A percentile compares a stretch with the other conserved stretches of the same genome.
phyloP scores from a whole-genome alignment of 2,113 vertebrate species.

The Channa argus region DNA sequence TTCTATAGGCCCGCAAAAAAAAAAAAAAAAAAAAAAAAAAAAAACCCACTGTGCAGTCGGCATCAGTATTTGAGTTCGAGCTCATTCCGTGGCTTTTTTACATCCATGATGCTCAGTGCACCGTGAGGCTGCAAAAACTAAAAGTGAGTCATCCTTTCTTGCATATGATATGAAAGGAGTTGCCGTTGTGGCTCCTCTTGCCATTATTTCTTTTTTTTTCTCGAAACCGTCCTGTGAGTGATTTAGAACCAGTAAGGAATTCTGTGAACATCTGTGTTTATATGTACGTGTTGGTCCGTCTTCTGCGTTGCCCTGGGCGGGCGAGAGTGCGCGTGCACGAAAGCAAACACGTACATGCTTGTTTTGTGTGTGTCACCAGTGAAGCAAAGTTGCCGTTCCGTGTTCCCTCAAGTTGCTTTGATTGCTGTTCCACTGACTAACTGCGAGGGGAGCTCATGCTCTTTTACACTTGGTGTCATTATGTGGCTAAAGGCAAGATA shows the following conservation, averaged over 20 bases:
- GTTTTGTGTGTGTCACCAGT: conserved; percentile 50
- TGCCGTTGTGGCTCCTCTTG: conserved; percentile 12
- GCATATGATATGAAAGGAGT: neutral
- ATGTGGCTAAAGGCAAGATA: conserved; percentile 78
- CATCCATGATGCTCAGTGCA: conserved; percentile 34
- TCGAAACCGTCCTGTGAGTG: neutral
- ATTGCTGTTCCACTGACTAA: conserved; percentile 73
- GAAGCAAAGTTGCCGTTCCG: conserved; percentile 72
- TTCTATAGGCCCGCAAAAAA: conserved; percentile 34
- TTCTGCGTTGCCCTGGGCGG: conserved; percentile 12
- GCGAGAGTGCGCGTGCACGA: conserved; percentile 9
- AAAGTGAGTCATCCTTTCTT: conserved; percentile 31
- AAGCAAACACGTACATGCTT: conserved; percentile 34
- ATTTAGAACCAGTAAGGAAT: conserved; percentile 31
- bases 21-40: no score
- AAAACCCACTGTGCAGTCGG: conserved; percentile 4
- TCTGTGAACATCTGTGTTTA: conserved; percentile 27
- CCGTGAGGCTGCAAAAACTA: conserved; percentile 37
- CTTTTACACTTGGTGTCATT: conserved; percentile 77
- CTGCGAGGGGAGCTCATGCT: conserved; percentile 86
- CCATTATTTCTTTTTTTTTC: neutral
- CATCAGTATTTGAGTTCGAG: conserved; percentile 42
- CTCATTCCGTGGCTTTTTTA: conserved; percentile 28
- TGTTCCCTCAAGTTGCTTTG: conserved; percentile 68
- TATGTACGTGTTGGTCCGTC: conserved; percentile 17